Conservation (phyloP, 2,888 invertebrate species). For the Eupithecia tripunctaria region DNA sequence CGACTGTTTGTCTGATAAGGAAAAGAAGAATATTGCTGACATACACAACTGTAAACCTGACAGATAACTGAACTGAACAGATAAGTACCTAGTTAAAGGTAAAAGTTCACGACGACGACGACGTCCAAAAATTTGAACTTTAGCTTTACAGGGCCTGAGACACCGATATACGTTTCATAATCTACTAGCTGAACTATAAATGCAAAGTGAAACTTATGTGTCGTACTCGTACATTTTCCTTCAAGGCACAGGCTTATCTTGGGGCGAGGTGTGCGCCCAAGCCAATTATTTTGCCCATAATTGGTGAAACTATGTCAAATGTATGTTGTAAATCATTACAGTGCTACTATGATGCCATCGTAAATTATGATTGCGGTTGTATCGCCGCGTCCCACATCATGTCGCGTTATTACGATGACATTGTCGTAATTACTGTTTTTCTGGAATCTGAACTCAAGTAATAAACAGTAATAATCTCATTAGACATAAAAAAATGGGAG, state of each 20-base stretch:
- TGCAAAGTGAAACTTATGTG: slow-evolving; percentile 5
- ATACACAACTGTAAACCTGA: slow-evolving; percentile 27
- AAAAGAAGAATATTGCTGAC: slow-evolving; percentile 32
- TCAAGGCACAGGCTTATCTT: slow-evolving; percentile 11
- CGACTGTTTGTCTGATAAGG: slow-evolving; percentile 36
- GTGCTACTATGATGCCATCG: slow-evolving; percentile 39
- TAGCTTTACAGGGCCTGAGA: not conserved
- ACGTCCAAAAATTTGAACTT: slow-evolving; percentile 3
- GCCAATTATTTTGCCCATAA: slow-evolving; percentile 22
- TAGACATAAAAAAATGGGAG: not conserved
- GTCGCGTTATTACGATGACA: slow-evolving; percentile 28
- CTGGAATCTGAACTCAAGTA: slow-evolving; percentile 21
- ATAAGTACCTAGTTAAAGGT: slow-evolving; percentile 10
- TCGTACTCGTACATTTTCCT: slow-evolving; percentile 2
- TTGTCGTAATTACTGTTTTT: slow-evolving; percentile 41
- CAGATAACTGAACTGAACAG: slow-evolving; percentile 24
- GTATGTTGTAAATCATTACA: slow-evolving; percentile 36
- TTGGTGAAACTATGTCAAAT: slow-evolving; percentile 29
- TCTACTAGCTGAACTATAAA: not conserved
- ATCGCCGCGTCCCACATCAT: slow-evolving; percentile 36
- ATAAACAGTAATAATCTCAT: slow-evolving; percentile 30
- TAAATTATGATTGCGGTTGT: slow-evolving; percentile 37
- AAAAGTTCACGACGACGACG: not conserved
- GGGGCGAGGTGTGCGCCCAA: slow-evolving; percentile 2
- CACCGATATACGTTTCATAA: not conserved